Percentiles rank a stretch among this genome's conserved stretches.
These are phyloP conservation scores for Hypomecis atomaria DNA, from an alignment of 2,888 invertebrate genomes.

Conservation along the genomic window DNA sequence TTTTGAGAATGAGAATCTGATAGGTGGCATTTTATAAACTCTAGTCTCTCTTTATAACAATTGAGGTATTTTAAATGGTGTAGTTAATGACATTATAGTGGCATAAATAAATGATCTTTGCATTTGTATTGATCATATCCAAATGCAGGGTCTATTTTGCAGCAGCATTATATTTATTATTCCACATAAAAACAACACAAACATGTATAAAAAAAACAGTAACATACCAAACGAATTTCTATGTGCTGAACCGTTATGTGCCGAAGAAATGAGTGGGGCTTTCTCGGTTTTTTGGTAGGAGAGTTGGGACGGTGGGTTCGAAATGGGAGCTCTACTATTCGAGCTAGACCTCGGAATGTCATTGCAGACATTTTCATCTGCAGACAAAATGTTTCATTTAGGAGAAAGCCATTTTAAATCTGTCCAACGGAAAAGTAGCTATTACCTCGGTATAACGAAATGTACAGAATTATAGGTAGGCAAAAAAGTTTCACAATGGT, in stretches of 20 bases:
- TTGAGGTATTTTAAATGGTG: no score
- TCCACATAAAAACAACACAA: conserved; percentile 15
- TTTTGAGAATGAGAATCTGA: no score
- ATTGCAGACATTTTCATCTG: conserved; percentile 80
- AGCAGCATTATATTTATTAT: background rate
- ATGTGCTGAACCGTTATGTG: conserved; percentile 76
- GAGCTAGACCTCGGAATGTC: conserved; percentile 76
- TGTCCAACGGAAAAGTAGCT: background rate
- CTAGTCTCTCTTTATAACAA: no score
- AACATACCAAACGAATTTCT: conserved; percentile 78
- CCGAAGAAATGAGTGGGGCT: conserved; percentile 59
- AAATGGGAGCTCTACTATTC: conserved; percentile 65
- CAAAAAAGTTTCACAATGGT: no score
- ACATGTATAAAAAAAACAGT: conserved; percentile 38
- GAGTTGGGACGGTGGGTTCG: conserved; percentile 57
- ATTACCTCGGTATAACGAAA: no score
- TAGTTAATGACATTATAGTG: background rate
- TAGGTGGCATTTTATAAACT: no score
- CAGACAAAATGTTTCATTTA: conserved; percentile 65
- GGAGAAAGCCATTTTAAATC: conserved; percentile 41
- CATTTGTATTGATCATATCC: background rate
- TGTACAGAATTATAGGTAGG: no score
- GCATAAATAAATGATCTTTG: background rate
- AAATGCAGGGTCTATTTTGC: background rate
- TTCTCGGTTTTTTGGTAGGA: conserved; percentile 69